phyloP scores from a whole-genome alignment of 2,797 vertebrate genomes.

The Liasis olivaceus region DNA sequence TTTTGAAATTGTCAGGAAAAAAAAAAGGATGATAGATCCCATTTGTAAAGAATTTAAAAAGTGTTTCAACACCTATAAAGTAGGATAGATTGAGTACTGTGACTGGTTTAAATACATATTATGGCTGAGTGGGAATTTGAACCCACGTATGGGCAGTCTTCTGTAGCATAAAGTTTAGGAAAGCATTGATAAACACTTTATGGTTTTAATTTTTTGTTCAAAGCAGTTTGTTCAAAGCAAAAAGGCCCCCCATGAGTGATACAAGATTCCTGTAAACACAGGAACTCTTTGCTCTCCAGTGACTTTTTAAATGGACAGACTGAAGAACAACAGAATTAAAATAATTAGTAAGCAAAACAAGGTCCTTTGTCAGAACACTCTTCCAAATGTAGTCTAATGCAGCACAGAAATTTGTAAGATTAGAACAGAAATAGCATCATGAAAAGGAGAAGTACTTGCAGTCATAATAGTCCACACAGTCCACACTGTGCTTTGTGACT shows the following conservation, averaged over 20 bases:
- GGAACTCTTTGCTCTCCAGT: background rate
- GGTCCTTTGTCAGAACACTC: background rate
- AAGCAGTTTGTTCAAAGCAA: background rate
- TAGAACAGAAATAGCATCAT: background rate
- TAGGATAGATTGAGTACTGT: background rate
- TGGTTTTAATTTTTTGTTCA: background rate
- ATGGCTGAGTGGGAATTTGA: background rate
- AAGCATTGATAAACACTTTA: background rate
- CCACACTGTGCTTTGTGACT: background rate
- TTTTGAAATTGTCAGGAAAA: slow-evolving; percentile 29
- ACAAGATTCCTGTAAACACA: background rate
- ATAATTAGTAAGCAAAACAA: background rate
- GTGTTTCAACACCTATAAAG: background rate
- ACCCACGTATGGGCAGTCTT: background rate
- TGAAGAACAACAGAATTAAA: background rate
- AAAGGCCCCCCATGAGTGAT: background rate
- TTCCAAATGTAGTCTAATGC: background rate
- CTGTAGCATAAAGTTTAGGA: background rate
- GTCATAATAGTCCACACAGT: no score
- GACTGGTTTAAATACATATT: background rate
- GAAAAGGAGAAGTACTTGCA: background rate
- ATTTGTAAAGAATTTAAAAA: background rate
- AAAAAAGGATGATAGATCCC: slow-evolving; percentile 15
- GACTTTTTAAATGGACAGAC: background rate
- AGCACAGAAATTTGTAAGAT: background rate